Conservation (phyloP, 2,113 vertebrate genomes). For the Symphodus melops region DNA sequence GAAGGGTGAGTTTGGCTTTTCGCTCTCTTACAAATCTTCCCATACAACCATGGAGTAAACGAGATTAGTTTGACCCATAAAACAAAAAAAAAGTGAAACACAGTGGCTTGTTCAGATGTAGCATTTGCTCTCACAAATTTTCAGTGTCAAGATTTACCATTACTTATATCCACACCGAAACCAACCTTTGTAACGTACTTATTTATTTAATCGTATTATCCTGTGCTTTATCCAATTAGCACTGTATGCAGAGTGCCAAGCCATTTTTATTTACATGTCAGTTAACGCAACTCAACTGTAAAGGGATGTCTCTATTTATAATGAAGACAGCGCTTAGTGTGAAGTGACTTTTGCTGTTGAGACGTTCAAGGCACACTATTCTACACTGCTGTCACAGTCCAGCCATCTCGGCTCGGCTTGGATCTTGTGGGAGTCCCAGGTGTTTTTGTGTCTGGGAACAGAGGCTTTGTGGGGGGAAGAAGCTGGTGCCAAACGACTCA, state of each 20-base stretch:
- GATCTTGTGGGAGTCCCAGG: constrained; percentile 53
- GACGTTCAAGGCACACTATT: constrained; percentile 18
- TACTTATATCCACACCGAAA: neutral
- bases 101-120: neutral
- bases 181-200: constrained; percentile 8
- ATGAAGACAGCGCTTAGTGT: constrained; percentile 31
- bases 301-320: constrained; percentile 30
- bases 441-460: constrained; percentile 51
- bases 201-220: constrained; percentile 17
- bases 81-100: too few species aligned
- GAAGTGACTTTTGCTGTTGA: constrained; percentile 36
- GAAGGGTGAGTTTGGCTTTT: too few species aligned
- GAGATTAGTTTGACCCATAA: neutral
- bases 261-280: constrained; percentile 38
- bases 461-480: constrained; percentile 60
- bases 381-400: constrained; percentile 38
- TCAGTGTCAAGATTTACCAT: neutral
- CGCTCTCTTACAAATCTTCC: too few species aligned
- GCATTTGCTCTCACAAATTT: neutral
- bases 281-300: constrained; percentile 5
- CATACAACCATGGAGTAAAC: neutral
- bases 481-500: constrained; percentile 55
- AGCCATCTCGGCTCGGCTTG: constrained; percentile 19
- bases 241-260: constrained; percentile 12
- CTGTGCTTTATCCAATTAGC: constrained; percentile 10